Conservation (phyloP, 2,888 invertebrate genomes). For the Trimorus sp. region DNA sequence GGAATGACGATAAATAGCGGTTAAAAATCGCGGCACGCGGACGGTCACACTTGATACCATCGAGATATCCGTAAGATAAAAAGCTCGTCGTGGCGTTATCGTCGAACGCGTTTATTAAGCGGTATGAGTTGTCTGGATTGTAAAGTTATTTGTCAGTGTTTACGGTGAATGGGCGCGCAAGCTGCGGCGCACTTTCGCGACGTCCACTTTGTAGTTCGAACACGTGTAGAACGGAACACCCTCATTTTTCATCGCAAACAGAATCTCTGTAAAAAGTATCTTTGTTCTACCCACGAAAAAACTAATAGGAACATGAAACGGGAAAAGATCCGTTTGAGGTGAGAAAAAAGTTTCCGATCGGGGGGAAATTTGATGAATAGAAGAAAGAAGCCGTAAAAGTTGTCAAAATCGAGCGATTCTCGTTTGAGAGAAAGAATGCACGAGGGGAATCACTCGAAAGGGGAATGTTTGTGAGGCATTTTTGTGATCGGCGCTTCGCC, state of each 20-base stretch:
- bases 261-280: too few species aligned
- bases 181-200: conserved; percentile 25
- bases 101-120: conserved; percentile 10
- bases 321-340: too few species aligned
- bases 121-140: conserved; percentile 23
- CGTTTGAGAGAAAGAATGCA: too few species aligned
- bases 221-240: too few species aligned
- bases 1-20: too few species aligned
- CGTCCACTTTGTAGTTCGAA: conserved; percentile 13
- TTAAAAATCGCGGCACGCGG: neutral
- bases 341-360: too few species aligned
- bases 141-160: conserved; percentile 31
- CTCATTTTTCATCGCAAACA: too few species aligned
- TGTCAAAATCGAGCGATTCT: too few species aligned
- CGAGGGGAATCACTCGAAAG: neutral
- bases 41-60: conserved; percentile 1
- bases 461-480: neutral
- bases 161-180: conserved; percentile 26
- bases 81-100: conserved; percentile 5
- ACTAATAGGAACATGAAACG: too few species aligned
- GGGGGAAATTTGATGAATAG: too few species aligned
- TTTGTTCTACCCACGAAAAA: too few species aligned
- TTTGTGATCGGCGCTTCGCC: neutral
- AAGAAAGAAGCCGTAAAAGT: too few species aligned
- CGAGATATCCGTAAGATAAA: conserved; percentile 6